Percentiles rank a stretch among this genome's conserved stretches.
phyloP scores from a whole-genome alignment of 2,113 vertebrate species.

The Hymenochirus boettgeri region DNA sequence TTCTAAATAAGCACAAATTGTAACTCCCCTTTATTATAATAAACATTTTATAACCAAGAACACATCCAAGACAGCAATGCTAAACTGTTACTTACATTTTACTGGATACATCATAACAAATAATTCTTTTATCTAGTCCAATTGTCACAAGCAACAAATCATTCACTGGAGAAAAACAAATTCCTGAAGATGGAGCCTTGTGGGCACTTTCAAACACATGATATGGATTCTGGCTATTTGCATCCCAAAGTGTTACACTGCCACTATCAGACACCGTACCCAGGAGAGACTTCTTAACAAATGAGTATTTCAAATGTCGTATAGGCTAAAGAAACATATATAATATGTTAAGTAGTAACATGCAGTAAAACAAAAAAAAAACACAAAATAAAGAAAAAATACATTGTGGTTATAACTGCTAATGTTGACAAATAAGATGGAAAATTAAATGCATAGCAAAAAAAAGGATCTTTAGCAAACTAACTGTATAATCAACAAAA shows the following conservation, averaged over 20 bases:
- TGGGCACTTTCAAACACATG: constrained; percentile 81
- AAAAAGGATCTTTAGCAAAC: too few species aligned
- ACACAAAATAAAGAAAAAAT: too few species aligned
- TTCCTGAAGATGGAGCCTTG: constrained; percentile 85
- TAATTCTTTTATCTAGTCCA: constrained; percentile 93
- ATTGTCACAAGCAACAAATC: constrained; percentile 88
- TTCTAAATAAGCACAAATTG: too few species aligned
- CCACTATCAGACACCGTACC: constrained; percentile 89
- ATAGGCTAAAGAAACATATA: constrained; percentile 71
- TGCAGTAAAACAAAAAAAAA: too few species aligned
- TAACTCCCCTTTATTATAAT: too few species aligned
- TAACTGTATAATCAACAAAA: too few species aligned
- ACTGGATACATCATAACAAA: constrained; percentile 91
- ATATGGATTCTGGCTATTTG: constrained; percentile 81
- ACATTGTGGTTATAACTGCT: neutral
- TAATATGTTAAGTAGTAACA: too few species aligned
- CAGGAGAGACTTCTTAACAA: constrained; percentile 83
- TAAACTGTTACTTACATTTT: constrained; percentile 76
- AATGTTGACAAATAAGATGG: neutral
- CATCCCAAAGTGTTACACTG: constrained; percentile 87
- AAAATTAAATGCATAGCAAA: too few species aligned
- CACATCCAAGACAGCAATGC: too few species aligned
- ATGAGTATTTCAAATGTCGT: constrained; percentile 82
- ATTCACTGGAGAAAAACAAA: constrained; percentile 91
- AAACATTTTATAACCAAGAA: too few species aligned